Conservation (phyloP, 2,888 invertebrate genomes). For the Beris chalybata region DNA sequence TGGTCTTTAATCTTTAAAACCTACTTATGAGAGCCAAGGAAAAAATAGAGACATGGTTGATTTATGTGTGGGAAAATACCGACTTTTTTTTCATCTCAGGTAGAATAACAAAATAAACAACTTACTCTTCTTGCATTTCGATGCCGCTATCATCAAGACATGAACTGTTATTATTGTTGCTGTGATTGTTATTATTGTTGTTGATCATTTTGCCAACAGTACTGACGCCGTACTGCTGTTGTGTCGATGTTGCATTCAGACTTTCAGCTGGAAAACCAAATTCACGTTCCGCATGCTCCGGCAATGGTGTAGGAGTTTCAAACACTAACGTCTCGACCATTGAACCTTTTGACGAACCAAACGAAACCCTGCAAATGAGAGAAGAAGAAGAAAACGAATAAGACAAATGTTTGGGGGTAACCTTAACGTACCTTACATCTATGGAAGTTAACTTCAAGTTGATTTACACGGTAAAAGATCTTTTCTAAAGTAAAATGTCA, state of each 20-base stretch:
- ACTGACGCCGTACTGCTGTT: constrained; percentile 13
- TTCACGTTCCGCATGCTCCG: constrained; percentile 57
- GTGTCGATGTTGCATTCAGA: constrained; percentile 5
- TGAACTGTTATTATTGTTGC: constrained; percentile 37
- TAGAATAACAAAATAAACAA: constrained; percentile 35
- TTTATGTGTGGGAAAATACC: no score
- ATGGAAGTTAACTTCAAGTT: constrained; percentile 9
- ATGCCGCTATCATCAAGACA: constrained; percentile 54
- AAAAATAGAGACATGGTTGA: no score
- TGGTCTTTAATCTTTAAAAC: no score
- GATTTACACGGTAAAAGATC: constrained; percentile 14
- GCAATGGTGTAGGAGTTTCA: constrained; percentile 75
- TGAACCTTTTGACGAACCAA: constrained; percentile 91
- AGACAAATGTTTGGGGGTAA: background rate
- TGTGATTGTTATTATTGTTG: constrained; percentile 35
- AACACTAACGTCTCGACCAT: constrained; percentile 93
- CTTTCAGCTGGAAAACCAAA: constrained; percentile 48
- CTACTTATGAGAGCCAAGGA: no score
- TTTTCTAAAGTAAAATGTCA: constrained; percentile 20
- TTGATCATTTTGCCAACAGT: constrained; percentile 24
- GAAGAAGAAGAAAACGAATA: constrained; percentile 15
- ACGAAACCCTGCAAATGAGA: constrained; percentile 75
- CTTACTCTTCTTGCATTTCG: constrained; percentile 56
- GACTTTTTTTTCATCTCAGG: constrained; percentile 13
- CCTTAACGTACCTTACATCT: background rate